Evolutionary conservation across 1,140 invertebrate species (phyloP).

Genomic region (Episyrphus balteatus): DNA sequence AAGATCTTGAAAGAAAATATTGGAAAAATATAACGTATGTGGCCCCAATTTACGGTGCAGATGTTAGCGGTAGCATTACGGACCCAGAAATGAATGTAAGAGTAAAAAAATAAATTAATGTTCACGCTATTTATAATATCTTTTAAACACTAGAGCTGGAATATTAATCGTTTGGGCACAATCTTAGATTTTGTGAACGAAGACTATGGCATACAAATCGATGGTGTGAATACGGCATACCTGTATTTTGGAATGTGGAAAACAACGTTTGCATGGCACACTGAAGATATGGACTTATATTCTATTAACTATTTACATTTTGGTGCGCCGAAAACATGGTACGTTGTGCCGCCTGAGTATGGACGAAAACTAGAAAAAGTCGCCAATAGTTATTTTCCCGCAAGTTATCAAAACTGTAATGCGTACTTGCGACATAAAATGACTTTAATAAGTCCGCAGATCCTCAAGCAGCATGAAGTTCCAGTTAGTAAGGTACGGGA

Average conservation of each 20-base stretch:
- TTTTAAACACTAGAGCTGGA: slow-evolving; percentile 53
- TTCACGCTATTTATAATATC: not conserved
- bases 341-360: slow-evolving; percentile 90
- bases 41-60: slow-evolving; percentile 92
- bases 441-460: slow-evolving; percentile 89
- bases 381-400: slow-evolving; percentile 84
- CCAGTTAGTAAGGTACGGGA: slow-evolving; percentile 70
- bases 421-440: slow-evolving; percentile 98
- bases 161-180: slow-evolving; percentile 87
- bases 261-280: slow-evolving; percentile 98
- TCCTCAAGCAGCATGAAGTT: slow-evolving; percentile 87
- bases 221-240: slow-evolving; percentile 97
- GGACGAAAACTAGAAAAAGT: slow-evolving; percentile 85
- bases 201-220: slow-evolving; percentile 93
- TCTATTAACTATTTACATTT: slow-evolving; percentile 98
- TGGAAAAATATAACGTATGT: slow-evolving; percentile 95
- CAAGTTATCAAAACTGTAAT: slow-evolving; percentile 73
- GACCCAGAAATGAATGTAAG: slow-evolving; percentile 57
- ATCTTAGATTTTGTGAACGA: slow-evolving; percentile 90
- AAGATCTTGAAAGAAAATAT: slow-evolving; percentile 94
- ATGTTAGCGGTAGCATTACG: slow-evolving; percentile 91
- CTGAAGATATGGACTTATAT: slow-evolving; percentile 99
- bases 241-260: slow-evolving; percentile 99
- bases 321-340: slow-evolving; percentile 89
- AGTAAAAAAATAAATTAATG: slow-evolving; percentile 2